These are phyloP conservation scores for Alectura lathami DNA, from an alignment of 2,113 vertebrate species.

Conservation along the genomic window DNA sequence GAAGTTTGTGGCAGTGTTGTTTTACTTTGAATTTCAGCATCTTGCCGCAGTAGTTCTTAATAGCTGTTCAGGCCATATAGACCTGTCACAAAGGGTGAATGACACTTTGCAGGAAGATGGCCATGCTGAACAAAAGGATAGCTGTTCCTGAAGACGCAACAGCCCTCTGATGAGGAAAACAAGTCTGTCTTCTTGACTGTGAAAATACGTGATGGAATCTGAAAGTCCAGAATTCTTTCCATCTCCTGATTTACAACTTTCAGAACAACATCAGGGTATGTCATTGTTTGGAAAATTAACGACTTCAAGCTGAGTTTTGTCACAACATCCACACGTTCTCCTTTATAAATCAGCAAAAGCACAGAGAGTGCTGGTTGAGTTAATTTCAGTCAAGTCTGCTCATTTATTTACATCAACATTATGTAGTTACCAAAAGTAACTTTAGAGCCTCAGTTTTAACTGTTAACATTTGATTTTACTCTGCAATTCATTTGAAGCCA, in stretches of 20 bases:
- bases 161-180: neutral
- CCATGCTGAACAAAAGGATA: neutral
- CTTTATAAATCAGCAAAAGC: conserved; percentile 57
- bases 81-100: neutral
- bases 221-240: conserved; percentile 36
- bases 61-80: neutral
- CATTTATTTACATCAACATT: conserved; percentile 72
- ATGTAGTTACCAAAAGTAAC: conserved; percentile 57
- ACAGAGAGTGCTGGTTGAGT: conserved; percentile 66
- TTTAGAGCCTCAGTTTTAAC: neutral
- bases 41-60: neutral
- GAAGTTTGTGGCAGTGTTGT: neutral
- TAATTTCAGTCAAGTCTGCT: conserved; percentile 44
- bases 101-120: neutral
- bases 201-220: conserved; percentile 13
- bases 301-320: conserved; percentile 73
- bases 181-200: neutral
- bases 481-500: neutral
- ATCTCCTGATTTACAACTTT: conserved; percentile 16
- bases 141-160: neutral
- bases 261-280: conserved; percentile 40
- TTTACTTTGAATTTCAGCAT: neutral
- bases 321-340: conserved; percentile 43
- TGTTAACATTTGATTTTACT: neutral
- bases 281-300: conserved; percentile 72